Evolutionary conservation across 2,888 invertebrate species (phyloP), one percentile per base, ranked within the genome.

Genomic region (Rhingia rostrata): DNA sequence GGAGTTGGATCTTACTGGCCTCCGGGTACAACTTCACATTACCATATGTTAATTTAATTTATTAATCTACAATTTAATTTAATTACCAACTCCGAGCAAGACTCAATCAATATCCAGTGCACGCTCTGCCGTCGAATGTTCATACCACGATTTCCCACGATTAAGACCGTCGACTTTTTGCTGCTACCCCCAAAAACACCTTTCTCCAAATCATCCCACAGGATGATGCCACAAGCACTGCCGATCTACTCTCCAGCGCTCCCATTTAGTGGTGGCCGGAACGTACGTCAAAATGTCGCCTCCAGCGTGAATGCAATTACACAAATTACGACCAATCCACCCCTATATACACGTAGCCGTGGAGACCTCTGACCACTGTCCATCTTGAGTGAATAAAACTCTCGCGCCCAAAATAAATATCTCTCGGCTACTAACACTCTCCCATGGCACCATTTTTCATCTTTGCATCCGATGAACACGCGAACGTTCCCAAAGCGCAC

Each of bases 261-360:
- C 80, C 22, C 74, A 74, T 84, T 86, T 77, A 83, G 70, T 86
- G 86, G 86, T 86, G 88, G 87, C 87, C 87, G 78, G 86, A 87
- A 86, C 91, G 90, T 90, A 89, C 89, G 88, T 90, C 90, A 90
- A 90, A 90, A 88, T 90, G 90, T 90, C 91, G 89, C 90, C 89
- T 87, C 86, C 87, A 89, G 91, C 89, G 83, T 88, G 88, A 89
- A 89, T 86, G 91, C 88, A 90, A 91, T 90, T 90, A 90, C 90
- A 91, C 91, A 90, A 91, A 91, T 90, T 89, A 88, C 89, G 87
- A 89, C 87, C 87, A 87, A 87, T 88, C 88, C 89, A 87, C 88
- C 88, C 88, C 86, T 85, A 69, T 69, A 70, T 51, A 9, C 45
- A 10, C 30, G 49, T 22, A 22, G 1, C 22, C 22, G 2, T 9